phyloP scores from a whole-genome alignment of 2,888 invertebrate genomes.

The Diachrysia chrysitis region DNA sequence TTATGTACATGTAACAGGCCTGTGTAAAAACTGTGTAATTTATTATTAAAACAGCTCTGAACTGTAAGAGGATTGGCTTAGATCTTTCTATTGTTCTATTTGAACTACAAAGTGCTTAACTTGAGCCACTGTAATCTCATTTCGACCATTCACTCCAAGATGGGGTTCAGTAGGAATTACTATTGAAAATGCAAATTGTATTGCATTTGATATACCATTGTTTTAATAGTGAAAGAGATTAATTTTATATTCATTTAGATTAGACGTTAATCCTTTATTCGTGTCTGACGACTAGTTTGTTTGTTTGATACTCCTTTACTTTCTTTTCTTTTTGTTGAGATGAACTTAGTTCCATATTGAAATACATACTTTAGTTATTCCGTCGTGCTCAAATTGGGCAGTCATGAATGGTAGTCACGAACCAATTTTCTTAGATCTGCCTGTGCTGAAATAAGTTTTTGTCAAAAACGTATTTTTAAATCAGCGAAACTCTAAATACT shows the following conservation, averaged over 20 bases:
- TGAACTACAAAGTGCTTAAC: conserved; percentile 11
- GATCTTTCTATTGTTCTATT: conserved; percentile 6
- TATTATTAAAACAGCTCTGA: background rate
- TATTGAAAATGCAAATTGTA: conserved; percentile 1
- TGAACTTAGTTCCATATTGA: too few species aligned
- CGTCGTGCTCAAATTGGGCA: too few species aligned
- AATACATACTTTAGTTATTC: too few species aligned
- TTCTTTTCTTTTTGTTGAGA: too few species aligned
- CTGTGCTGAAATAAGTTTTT: too few species aligned
- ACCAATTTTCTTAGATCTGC: too few species aligned
- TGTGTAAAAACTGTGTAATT: background rate
- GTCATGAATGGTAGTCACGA: too few species aligned
- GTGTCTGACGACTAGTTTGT: too few species aligned
- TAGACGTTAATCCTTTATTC: background rate
- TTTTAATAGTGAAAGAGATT: background rate
- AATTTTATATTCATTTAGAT: background rate
- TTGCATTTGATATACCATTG: background rate
- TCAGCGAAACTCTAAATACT: too few species aligned
- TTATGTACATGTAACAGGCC: too few species aligned
- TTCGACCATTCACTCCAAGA: conserved; percentile 2
- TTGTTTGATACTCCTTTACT: too few species aligned
- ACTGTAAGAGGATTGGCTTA: background rate
- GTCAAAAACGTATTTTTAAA: too few species aligned
- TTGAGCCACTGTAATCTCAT: conserved; percentile 3
- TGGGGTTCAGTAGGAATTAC: background rate